phyloP scores from a whole-genome alignment of 2,113 vertebrate genomes.

The Gavia stellata region DNA sequence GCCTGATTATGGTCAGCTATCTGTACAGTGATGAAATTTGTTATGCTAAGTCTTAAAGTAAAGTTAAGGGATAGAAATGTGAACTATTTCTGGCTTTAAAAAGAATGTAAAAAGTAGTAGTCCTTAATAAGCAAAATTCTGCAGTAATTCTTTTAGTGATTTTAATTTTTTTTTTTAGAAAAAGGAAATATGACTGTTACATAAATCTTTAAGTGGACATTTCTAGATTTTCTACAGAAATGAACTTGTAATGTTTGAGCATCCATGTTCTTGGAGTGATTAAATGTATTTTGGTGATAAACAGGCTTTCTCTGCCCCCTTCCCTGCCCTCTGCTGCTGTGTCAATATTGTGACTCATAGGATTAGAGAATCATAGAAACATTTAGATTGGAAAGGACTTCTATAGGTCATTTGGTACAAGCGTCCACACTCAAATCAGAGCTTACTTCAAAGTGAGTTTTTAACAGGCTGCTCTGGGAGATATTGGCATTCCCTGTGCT shows the following conservation, averaged over 20 bases:
- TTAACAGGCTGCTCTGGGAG: background rate
- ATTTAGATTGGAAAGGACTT: background rate
- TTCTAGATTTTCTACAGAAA: background rate
- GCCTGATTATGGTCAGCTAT: background rate
- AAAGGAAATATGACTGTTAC: background rate
- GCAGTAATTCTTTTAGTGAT: background rate
- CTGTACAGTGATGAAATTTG: background rate
- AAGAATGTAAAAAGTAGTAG: background rate
- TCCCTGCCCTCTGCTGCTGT: fast-evolving
- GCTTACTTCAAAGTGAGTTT: background rate
- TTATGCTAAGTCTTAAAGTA: background rate
- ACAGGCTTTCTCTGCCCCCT: background rate
- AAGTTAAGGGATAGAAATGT: background rate
- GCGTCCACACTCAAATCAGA: background rate
- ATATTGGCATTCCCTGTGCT: background rate
- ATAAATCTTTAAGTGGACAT: background rate
- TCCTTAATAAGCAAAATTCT: background rate
- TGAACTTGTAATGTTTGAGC: background rate
- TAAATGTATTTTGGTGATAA: background rate
- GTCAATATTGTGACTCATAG: background rate
- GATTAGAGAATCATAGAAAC: background rate
- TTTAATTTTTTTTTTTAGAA: background rate
- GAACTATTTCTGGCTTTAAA: background rate
- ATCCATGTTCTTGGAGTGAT: background rate
- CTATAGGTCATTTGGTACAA: background rate